phyloP scores from a whole-genome alignment of 2,888 invertebrate genomes.

The Xanthorhoe spadicearia region DNA sequence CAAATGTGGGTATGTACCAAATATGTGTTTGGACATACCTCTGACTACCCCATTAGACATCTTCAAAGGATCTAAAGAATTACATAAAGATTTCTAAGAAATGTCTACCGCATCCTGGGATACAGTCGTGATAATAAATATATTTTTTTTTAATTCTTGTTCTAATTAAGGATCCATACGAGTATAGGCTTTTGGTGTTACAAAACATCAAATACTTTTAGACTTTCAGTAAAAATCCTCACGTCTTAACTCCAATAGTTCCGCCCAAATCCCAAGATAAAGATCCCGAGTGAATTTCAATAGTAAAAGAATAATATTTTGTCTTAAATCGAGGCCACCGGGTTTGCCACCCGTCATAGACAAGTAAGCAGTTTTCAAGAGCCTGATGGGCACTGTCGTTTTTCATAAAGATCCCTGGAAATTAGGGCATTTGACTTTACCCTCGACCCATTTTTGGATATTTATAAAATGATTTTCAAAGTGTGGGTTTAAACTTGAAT shows the following conservation, averaged over 20 bases:
- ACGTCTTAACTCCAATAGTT: not conserved
- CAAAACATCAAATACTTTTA: not conserved
- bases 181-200: not conserved
- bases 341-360: constrained; percentile 5
- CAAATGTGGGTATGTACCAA: too few species aligned
- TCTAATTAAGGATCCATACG: too few species aligned
- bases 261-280: not conserved
- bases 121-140: too few species aligned
- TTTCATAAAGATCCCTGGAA: constrained; percentile 37
- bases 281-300: not conserved
- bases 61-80: too few species aligned
- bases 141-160: too few species aligned
- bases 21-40: too few species aligned
- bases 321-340: not conserved
- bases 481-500: too few species aligned
- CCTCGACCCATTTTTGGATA: too few species aligned
- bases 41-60: too few species aligned
- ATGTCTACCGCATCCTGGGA: too few species aligned
- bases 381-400: constrained; percentile 30
- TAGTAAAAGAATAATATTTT: not conserved
- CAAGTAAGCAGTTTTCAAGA: not conserved
- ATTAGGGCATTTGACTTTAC: constrained; percentile 30
- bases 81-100: too few species aligned
- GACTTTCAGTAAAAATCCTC: not conserved
- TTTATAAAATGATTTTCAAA: too few species aligned